Percentiles rank a stretch among this genome's conserved stretches.
phyloP scores from a whole-genome alignment of 2,888 invertebrate genomes.

The Pemphredon lugubris region DNA sequence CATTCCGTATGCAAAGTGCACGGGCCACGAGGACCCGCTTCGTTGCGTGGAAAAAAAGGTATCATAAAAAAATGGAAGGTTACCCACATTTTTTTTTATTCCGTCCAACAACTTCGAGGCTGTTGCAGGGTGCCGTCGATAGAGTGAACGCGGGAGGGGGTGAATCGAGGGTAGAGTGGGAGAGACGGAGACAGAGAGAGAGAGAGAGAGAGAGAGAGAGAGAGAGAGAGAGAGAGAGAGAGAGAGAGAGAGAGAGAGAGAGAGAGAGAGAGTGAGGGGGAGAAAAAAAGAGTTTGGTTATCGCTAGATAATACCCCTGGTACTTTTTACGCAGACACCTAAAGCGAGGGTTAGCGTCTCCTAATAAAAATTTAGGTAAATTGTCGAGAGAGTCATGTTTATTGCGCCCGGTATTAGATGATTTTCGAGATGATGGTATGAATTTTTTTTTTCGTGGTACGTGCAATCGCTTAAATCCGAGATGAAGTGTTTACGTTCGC shows the following conservation, averaged over 20 bases:
- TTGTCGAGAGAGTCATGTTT: constrained; percentile 49
- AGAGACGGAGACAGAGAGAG: no score
- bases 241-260: no score
- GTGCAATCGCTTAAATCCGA: no score
- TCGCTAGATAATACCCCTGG: constrained; percentile 54
- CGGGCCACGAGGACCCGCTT: constrained; percentile 55
- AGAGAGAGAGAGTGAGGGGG: no score
- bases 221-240: constrained; percentile 12
- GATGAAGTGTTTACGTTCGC: no score
- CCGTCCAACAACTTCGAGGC: constrained; percentile 28
- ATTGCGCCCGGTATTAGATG: constrained; percentile 11
- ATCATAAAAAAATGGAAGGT: constrained; percentile 76
- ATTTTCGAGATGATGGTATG: neutral
- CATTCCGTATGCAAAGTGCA: constrained; percentile 74
- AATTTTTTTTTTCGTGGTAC: no score
- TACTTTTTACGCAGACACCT: constrained; percentile 45
- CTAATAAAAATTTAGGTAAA: constrained; percentile 59
- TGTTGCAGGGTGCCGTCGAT: constrained; percentile 32
- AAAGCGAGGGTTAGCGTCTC: constrained; percentile 32
- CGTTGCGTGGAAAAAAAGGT: constrained; percentile 63
- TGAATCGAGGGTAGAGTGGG: no score
- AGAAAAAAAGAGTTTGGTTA: constrained; percentile 44
- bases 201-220: no score
- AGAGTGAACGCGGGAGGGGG: constrained; percentile 6
- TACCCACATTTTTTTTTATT: constrained; percentile 74